phyloP scores from a whole-genome alignment of 2,113 vertebrate genomes.

The Pelodiscus sinensis region DNA sequence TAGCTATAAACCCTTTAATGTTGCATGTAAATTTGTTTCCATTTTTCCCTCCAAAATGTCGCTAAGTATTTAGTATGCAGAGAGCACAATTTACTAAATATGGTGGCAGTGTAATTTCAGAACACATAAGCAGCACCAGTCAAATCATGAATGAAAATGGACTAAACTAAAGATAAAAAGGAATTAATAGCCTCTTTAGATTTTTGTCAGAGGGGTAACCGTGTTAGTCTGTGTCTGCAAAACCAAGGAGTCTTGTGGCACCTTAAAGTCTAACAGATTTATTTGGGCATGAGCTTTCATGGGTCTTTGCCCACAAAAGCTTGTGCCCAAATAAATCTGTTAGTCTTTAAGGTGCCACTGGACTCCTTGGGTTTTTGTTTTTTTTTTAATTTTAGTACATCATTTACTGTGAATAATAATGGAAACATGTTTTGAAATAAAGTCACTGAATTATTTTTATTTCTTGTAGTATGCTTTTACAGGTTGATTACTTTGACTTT shows the following conservation, averaged over 20 bases:
- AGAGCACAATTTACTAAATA: not conserved
- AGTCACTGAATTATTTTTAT: accelerated
- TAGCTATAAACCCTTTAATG: not conserved
- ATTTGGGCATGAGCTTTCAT: too few species aligned
- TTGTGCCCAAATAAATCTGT: too few species aligned
- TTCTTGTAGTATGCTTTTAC: not conserved
- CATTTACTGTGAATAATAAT: not conserved
- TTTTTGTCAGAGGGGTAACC: not conserved
- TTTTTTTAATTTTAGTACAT: not conserved
- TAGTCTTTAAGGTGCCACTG: too few species aligned
- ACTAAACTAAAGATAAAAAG: not conserved
- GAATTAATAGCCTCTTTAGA: not conserved
- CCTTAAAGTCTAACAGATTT: too few species aligned
- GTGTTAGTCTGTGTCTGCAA: too few species aligned
- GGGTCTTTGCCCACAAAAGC: too few species aligned
- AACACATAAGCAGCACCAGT: not conserved
- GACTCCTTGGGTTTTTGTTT: too few species aligned
- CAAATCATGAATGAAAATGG: not conserved
- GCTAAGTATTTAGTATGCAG: not conserved
- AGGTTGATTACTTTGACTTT: not conserved
- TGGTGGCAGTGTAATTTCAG: not conserved
- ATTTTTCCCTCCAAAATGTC: not conserved
- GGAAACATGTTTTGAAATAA: not conserved
- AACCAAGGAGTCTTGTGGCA: too few species aligned
- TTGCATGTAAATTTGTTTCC: not conserved